A percentile compares a stretch with the other conserved stretches of the same genome.
These are phyloP conservation scores for Eupithecia inturbata DNA, from an alignment of 2,888 invertebrate genomes.

Conservation along the genomic window DNA sequence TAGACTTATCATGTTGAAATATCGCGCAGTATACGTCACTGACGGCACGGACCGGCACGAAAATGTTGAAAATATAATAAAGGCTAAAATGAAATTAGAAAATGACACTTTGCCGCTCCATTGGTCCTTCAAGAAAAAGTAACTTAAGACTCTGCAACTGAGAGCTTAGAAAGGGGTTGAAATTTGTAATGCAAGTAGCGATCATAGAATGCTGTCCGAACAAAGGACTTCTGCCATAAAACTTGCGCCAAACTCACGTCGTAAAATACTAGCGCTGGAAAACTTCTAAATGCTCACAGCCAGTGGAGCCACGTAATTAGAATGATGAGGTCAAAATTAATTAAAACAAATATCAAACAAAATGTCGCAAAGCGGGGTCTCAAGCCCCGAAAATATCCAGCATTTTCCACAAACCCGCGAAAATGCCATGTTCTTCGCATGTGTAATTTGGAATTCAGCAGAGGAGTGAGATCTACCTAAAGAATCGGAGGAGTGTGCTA, in stretches of 20 bases:
- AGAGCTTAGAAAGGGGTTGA: slow-evolving; percentile 12
- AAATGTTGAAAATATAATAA: slow-evolving; percentile 27
- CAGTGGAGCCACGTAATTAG: slow-evolving; percentile 26
- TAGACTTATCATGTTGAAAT: slow-evolving; percentile 47
- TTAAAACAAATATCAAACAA: slow-evolving; percentile 44
- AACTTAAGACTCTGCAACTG: slow-evolving; percentile 10
- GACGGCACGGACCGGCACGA: slow-evolving; percentile 29
- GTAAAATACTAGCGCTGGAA: slow-evolving; percentile 18
- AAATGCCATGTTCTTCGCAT: slow-evolving; percentile 34
- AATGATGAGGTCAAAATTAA: slow-evolving; percentile 43
- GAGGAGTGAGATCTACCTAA: slow-evolving; percentile 30
- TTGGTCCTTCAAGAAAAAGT: slow-evolving; percentile 19
- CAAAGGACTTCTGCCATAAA: slow-evolving; percentile 2
- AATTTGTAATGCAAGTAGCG: slow-evolving; percentile 1
- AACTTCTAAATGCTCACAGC: slow-evolving; percentile 21
- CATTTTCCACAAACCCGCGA: slow-evolving; percentile 36
- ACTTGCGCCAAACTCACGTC: slow-evolving; percentile 19
- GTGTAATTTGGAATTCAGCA: slow-evolving; percentile 38
- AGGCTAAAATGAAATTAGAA: slow-evolving; percentile 27
- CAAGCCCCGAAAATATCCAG: slow-evolving; percentile 33
- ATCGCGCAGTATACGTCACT: slow-evolving; percentile 38
- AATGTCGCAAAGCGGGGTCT: slow-evolving; percentile 36
- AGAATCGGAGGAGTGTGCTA: slow-evolving; percentile 14
- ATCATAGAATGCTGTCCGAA: slow-evolving; percentile 4
- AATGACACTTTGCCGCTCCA: slow-evolving; percentile 22